Evolutionary conservation across 2,113 vertebrate genomes (phyloP), one percentile per base, ranked within the genome.

Genomic region (Lynx canadensis): DNA sequence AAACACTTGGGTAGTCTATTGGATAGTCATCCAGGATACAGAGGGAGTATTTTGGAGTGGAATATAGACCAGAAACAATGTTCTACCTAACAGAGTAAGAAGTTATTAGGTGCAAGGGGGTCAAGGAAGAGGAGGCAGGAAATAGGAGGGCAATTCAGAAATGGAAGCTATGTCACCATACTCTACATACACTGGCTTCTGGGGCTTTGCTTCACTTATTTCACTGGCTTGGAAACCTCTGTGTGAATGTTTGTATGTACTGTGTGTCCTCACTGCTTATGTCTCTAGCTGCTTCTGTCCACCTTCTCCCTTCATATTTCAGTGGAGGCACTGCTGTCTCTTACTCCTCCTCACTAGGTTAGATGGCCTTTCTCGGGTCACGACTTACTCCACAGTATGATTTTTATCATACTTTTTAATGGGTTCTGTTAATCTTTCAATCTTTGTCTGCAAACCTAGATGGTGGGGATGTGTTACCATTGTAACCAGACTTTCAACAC

Each of bases 211-310:
- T 57, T 80, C 18, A 1, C 11, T 16, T 5, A 2, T 13, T 71
- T 27, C 23, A 2, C 27, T 13, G 60, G 25, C 45, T 63, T 91
- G 31, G 50, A 74, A 52, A 65, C 33, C 23, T 66, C 41, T 66
- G 48, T 11, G 11, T 19, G 86, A 11, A 21, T n/a, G 18, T 76
- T 60, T 63, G 27, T 21, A 23, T 9, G 29, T 87, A 29, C 5
- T 36, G 86, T 57, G 19, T 0, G 21, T 15, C 33, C 7, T 74
- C 10, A 16, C 10, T 33, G 12, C 8, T 2, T 0, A 0, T 4
- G 9, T 48, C 29, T 83, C 9, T 3, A 15, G 2, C 11, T 65
- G 13, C 29, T 33, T 73, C 29, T 15, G 12, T 76, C 6, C 83
- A 52, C 2, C 3, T 71, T 96, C 68, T 82, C 16, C 41, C 16